Conservation (phyloP, 2,113 vertebrate species). For the Poeciliopsis retropinna region DNA sequence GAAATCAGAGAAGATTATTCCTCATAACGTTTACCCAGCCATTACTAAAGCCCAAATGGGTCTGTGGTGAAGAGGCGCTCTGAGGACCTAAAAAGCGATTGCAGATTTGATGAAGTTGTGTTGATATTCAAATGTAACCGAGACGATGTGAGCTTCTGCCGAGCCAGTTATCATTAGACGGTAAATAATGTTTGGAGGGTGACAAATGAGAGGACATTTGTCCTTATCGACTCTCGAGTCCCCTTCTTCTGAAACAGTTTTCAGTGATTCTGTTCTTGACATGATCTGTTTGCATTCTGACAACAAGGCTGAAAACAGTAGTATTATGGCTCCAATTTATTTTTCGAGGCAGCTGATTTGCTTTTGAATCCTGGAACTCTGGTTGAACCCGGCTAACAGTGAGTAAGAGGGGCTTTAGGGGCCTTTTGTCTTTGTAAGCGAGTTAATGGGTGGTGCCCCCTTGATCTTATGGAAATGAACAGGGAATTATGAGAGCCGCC, state of each 20-base stretch:
- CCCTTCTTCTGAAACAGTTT: conserved; percentile 58
- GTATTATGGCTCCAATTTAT: conserved; percentile 51
- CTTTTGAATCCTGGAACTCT: conserved; percentile 67
- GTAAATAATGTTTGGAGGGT: conserved; percentile 67
- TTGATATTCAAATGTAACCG: conserved; percentile 75
- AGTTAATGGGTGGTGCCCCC: conserved; percentile 78
- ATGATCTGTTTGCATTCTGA: conserved; percentile 67
- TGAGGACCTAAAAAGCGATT: conserved; percentile 70
- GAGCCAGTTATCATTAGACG: conserved; percentile 72
- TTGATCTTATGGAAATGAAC: conserved; percentile 83
- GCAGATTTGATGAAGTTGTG: conserved; percentile 82
- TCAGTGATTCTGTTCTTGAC: conserved; percentile 62
- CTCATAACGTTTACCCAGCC: conserved; percentile 83
- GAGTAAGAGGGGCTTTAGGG: conserved; percentile 67
- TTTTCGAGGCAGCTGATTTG: conserved; percentile 50
- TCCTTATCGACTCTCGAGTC: conserved; percentile 68
- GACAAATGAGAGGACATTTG: conserved; percentile 69
- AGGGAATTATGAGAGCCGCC: conserved; percentile 76
- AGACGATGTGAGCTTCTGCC: conserved; percentile 49
- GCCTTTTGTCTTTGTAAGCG: conserved; percentile 78
- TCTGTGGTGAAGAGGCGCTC: conserved; percentile 77
- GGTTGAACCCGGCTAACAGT: conserved; percentile 53
- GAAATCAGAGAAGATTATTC: conserved; percentile 86
- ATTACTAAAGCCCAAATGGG: conserved; percentile 80
- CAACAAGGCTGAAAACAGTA: conserved; percentile 46